Evolutionary conservation across 1,140 invertebrate genomes (phyloP).

Genomic region (Drosophila burlai): DNA sequence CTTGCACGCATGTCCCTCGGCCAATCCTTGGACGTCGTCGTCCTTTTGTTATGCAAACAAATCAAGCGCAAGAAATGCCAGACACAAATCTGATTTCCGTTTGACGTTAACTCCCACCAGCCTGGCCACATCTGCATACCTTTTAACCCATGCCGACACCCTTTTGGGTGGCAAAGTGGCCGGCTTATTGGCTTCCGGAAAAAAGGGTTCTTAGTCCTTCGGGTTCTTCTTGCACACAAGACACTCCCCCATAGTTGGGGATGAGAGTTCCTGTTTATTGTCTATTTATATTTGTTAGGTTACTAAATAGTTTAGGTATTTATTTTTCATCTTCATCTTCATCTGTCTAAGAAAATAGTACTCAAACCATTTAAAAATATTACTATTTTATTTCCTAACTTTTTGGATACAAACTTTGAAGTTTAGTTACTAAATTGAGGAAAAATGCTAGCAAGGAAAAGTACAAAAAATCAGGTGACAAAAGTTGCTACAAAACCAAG

Average conservation of each 20-base stretch:
- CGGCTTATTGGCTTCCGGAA: slow-evolving; percentile 58
- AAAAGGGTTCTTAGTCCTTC: not conserved
- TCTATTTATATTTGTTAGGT: slow-evolving; percentile 1
- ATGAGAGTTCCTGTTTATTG: not conserved
- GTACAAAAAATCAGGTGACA: not conserved
- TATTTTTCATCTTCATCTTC: too few relatives aligned
- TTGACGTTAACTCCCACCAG: slow-evolving; percentile 29
- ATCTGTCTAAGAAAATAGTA: too few relatives aligned
- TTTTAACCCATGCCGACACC: slow-evolving; percentile 6
- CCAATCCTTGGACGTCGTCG: slow-evolving; percentile 31
- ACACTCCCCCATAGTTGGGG: not conserved
- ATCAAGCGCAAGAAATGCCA: slow-evolving; percentile 61
- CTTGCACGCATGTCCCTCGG: slow-evolving; percentile 64
- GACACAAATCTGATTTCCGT: slow-evolving; percentile 78
- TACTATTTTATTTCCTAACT: not conserved
- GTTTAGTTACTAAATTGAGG: not conserved
- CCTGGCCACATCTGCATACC: slow-evolving; percentile 15
- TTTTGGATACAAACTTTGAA: not conserved
- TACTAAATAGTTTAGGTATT: not conserved
- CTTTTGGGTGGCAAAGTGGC: slow-evolving; percentile 56
- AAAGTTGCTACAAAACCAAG: slow-evolving; percentile 21
- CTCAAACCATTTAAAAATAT: too few relatives aligned
- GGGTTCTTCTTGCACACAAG: not conserved
- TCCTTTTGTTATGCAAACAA: slow-evolving; percentile 66
- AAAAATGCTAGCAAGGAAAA: not conserved